Base-by-base conservation (phyloP, 1,140 invertebrate species). In the Monochamus saltuarius region DNA sequence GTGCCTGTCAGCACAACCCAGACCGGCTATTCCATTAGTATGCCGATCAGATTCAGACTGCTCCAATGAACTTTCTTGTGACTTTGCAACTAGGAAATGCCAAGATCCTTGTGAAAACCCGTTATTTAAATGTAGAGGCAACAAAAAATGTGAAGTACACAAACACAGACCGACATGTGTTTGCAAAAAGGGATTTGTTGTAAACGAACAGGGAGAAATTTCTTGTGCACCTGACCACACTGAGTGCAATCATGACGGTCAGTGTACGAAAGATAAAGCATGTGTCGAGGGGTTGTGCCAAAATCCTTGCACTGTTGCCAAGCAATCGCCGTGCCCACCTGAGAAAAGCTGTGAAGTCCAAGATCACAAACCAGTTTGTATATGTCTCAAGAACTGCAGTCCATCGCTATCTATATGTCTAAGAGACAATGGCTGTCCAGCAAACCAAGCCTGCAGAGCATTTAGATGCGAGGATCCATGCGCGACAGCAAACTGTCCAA, bases 391-490 rank as follows among this genome's bases (percentile, higher is more conserved):
- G 74, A 90, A 93, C 77, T 95, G 92, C 79, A 86, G 87, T 72
- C 89, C 91, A 43, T 87, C 89, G 38, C 83, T 92, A 63, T 91
- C 90, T 50, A 94, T 95, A 75, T 95, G 92, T 75, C 82, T 94
- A 65, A 86, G 89, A 77, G 91, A 95, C 78, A 87, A 84, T 71
- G 93, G 93, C 59, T 96, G 94, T 76, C 90, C 91, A 53, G 79
- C 86, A 53, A 85, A 90, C 70, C 81, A 89, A 74, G 89, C 91
- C 59, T 96, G 94, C 79, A 85, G 87, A 75, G 90, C 91, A 76
- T 93, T 89, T 78, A 87, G 91, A 81, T 95, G 94, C 78, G 85
- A 91, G 82, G 89, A 95, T 81, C 93, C 93, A 59, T 95, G 94
- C 80, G 83, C 84, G 63, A 86, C 87, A 69, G 85, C 87, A 72